These are phyloP conservation scores for Proteles cristata DNA, from an alignment of 2,113 vertebrate species.

Conservation along the genomic window DNA sequence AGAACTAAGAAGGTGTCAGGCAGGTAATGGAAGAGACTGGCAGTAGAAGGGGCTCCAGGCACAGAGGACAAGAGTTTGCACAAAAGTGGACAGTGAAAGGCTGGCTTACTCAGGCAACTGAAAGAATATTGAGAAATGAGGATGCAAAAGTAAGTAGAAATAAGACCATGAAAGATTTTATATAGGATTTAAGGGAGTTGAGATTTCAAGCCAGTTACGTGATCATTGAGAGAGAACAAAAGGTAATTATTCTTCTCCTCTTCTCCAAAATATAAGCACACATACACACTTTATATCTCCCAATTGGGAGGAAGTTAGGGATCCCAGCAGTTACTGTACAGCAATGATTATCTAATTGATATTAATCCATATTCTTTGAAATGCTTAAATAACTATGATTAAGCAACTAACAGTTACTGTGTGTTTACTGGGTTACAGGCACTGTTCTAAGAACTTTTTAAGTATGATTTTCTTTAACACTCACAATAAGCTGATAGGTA, in stretches of 20 bases:
- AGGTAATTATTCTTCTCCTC: neutral
- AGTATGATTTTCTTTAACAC: neutral
- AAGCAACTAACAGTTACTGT: neutral
- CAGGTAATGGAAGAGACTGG: neutral
- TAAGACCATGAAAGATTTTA: neutral
- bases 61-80: neutral
- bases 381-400: neutral
- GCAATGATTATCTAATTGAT: neutral
- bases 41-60: neutral
- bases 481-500: neutral
- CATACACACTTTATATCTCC: neutral
- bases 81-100: neutral
- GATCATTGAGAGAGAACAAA: neutral
- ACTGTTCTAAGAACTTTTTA: neutral
- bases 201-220: neutral
- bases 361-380: neutral
- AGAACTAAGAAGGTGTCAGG: neutral
- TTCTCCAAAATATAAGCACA: neutral
- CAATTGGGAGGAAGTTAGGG: neutral
- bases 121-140: neutral
- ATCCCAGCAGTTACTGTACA: neutral
- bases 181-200: neutral
- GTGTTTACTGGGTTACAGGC: neutral
- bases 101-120: neutral
- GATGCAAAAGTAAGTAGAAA: neutral